Evolutionary conservation across 2,888 invertebrate species (phyloP), one percentile per base, ranked within the genome.

Genomic region (Ferrisia virgata): DNA sequence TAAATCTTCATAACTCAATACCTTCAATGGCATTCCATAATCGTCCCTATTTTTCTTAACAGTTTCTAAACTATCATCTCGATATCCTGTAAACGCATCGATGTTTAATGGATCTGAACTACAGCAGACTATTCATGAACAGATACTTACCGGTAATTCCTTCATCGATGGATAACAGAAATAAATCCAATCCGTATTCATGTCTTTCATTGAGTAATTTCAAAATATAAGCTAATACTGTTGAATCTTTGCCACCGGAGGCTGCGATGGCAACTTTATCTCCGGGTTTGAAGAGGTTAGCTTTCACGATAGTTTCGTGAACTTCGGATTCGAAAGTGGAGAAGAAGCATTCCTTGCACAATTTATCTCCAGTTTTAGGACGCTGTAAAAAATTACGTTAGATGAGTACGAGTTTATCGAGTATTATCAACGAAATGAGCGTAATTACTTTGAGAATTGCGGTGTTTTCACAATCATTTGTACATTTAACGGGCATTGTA

Each of bases 51-150:
- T 99, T 88, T 94, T 92, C 88, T 98, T 96, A 0, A 99, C 99
- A 0, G 98, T 98, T 90, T 98, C 94, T 84, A 98, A 90, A 88
- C 98, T 98, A 88, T 99, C 98, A 89, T 99, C 98, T 86, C 99
- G 91, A 88, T 96, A 96, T 0, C 96, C 95, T 87, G 31, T 8
- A 36, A 39, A 39, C n/a, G n/a, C n/a, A n/a, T n/a, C n/a, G 31
- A 33, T 33, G 15, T 69, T 28, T 72, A 64, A 72, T 78, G n/a
- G 8, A 80, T 28, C 13, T 5, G 28, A 25, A 72, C 33, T 33
- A 64, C 18, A 81, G 31, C 6, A 40, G 22, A 33, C 53, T 85
- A 13, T 69, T 69, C 47, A 1, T 25, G 5, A 11, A 31, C 76
- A 43, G 22, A 22, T 69, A 69, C 64, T 85, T 89, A 88, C 93